phyloP scores from a whole-genome alignment of 2,888 invertebrate genomes.

The Drosophila suboccidentalis region DNA sequence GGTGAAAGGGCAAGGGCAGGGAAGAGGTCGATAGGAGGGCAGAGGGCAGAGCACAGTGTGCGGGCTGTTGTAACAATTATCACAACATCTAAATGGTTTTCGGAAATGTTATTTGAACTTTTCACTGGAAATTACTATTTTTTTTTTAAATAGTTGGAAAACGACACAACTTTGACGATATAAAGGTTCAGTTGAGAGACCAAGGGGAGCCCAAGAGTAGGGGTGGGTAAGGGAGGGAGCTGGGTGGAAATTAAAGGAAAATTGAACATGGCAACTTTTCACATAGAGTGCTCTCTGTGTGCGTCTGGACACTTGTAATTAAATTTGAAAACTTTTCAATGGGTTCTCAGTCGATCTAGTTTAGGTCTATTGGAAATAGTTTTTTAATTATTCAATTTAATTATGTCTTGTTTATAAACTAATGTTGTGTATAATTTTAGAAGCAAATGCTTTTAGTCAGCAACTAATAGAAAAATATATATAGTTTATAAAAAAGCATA shows the following conservation, averaged over 20 bases:
- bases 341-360: not conserved
- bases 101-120: slow-evolving; percentile 75
- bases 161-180: slow-evolving; percentile 40
- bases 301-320: slow-evolving; percentile 38
- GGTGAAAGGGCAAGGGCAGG: not conserved
- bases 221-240: not conserved
- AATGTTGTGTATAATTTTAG: not conserved
- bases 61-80: slow-evolving; percentile 68
- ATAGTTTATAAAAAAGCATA: no score
- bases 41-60: slow-evolving; percentile 14
- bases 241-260: slow-evolving; percentile 21
- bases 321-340: slow-evolving; percentile 47
- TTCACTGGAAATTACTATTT: slow-evolving; percentile 46
- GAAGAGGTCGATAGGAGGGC: not conserved
- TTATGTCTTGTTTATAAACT: slow-evolving; percentile 3
- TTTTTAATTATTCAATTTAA: not conserved
- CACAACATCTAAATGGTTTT: slow-evolving; percentile 75
- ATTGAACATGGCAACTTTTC: slow-evolving; percentile 52
- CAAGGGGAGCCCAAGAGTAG: not conserved
- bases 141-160: slow-evolving; percentile 29
- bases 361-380: not conserved
- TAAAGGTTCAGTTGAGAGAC: slow-evolving; percentile 10
- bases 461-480: no score
- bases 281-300: slow-evolving; percentile 17
- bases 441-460: no score